Evolutionary conservation across 30 jellyfish, hydroid and myxozoan genomes (phyloP).

Genomic region (Haliclystus octoradiatus): DNA sequence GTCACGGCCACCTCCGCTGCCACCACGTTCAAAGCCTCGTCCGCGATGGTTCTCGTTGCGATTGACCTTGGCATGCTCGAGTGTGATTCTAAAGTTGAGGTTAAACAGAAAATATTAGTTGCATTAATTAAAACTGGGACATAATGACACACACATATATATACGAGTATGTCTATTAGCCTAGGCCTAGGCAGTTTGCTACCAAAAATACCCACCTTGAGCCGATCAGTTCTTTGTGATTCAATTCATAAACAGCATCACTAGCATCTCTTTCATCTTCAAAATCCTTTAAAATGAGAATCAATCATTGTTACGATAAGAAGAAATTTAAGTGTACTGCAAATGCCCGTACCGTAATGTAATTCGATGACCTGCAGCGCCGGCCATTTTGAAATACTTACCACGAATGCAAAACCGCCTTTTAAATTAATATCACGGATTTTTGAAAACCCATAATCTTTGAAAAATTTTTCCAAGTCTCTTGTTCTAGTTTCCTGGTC

Average conservation of each 20-base stretch:
- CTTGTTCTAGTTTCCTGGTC: constrained; percentile 83
- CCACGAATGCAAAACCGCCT: constrained; percentile 95
- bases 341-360: no score
- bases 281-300: constrained; percentile 43
- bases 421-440: constrained; percentile 78
- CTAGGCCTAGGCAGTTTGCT: no score
- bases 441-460: constrained; percentile 85
- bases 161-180: no score
- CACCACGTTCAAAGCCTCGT: constrained; percentile 41
- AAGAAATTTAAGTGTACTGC: not conserved
- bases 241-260: constrained; percentile 92
- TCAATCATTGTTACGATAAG: not conserved
- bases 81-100: constrained; percentile 53
- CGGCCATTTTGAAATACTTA: constrained; percentile 10
- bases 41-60: constrained; percentile 53
- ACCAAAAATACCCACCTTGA: constrained; percentile 54
- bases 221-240: constrained; percentile 91
- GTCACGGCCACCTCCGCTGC: constrained; percentile 29
- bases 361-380: not conserved
- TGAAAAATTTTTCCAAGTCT: constrained; percentile 82
- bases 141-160: no score
- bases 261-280: constrained; percentile 97
- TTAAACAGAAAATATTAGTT: no score
- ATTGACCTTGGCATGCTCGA: constrained; percentile 88
- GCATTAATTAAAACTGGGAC: no score